Evolutionary conservation across 2,888 invertebrate genomes (phyloP), one percentile per base, ranked within the genome.

Genomic region (Nematopogon swammerdamellus): DNA sequence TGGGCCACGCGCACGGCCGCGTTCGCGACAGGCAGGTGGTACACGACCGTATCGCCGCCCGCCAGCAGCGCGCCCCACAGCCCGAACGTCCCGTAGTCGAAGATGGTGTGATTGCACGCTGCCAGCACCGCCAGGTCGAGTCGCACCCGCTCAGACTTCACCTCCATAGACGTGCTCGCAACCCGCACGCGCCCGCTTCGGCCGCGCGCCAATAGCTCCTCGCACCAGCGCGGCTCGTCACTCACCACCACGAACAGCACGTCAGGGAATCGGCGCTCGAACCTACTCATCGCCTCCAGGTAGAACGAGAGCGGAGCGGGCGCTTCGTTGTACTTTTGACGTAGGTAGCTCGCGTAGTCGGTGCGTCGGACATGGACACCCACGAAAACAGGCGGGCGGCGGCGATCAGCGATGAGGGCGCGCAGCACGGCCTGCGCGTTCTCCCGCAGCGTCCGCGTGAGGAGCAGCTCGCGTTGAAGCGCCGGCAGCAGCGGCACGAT

Each of bases 331-430:
- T 77, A 63, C 55, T 81, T 82, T 50, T 75, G 67, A 72, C 77
- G 79, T 18, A 84, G 62, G 59, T 82, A 82, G 50, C 72, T 70
- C 29, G 79, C 67, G 59, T 83, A 84, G 60, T 84, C 84, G 1
- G 82, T 83, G 50, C 83, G 65, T 46, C 83, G 63, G 6, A 83
- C 77, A 55, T 84, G 84, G 43, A 84, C 69, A 46, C 82, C 82
- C 16, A 83, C 72, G 55, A 72, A 83, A 14, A 69, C 68, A 44
- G 65, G 60, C 43, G 64, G 60, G 19, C 44, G n/a, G 44, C 60
- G 58, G 44, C 58, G 53, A 14, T 8, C 36, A 3, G 8, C 36
- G 3, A 64, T 61, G 25, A 61, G 60, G 44, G 65, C 62, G 50
- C 62, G 63, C 19, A 82, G 59, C 48, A 76, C 65, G 52, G 64